These are phyloP conservation scores for Planococcus citri DNA, from an alignment of 1,140 invertebrate species.

Conservation along the genomic window DNA sequence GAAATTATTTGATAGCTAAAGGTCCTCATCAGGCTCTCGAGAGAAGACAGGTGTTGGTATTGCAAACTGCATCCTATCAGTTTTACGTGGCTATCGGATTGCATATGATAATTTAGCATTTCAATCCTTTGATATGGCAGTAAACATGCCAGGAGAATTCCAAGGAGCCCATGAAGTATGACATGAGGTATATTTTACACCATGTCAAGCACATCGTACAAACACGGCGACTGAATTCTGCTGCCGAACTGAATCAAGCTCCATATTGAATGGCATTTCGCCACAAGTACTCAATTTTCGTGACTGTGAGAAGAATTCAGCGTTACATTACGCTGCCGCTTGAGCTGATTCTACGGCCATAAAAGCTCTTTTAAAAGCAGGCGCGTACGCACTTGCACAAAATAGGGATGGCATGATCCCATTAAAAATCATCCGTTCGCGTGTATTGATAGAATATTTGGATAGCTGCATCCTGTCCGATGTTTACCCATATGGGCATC, in stretches of 20 bases:
- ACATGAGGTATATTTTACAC: constrained; percentile 10
- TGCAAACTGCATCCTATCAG: neutral
- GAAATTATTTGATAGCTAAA: neutral
- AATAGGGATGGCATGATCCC: too few species aligned
- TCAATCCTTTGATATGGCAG: constrained; percentile 20
- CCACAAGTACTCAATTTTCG: neutral
- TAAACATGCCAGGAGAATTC: neutral
- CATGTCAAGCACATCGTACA: constrained; percentile 11
- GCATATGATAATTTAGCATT: neutral
- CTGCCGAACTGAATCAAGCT: too few species aligned
- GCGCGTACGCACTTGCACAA: too few species aligned
- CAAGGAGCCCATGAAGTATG: constrained; percentile 11
- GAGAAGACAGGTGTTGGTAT: constrained; percentile 20
- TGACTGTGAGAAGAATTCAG: neutral
- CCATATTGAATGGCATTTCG: too few species aligned
- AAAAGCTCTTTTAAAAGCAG: too few species aligned
- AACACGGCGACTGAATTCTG: constrained; percentile 20
- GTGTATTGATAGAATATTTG: too few species aligned
- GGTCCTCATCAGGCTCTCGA: too few species aligned
- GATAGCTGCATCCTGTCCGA: too few species aligned
- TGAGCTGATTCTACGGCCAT: too few species aligned
- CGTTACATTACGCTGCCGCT: too few species aligned
- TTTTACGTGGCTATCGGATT: neutral
- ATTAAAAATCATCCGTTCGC: too few species aligned
- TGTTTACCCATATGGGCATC: too few species aligned